A percentile compares a stretch with the other conserved stretches of the same genome.
phyloP scores from a whole-genome alignment of 2,888 invertebrate genomes.

The Bombylius discolor region DNA sequence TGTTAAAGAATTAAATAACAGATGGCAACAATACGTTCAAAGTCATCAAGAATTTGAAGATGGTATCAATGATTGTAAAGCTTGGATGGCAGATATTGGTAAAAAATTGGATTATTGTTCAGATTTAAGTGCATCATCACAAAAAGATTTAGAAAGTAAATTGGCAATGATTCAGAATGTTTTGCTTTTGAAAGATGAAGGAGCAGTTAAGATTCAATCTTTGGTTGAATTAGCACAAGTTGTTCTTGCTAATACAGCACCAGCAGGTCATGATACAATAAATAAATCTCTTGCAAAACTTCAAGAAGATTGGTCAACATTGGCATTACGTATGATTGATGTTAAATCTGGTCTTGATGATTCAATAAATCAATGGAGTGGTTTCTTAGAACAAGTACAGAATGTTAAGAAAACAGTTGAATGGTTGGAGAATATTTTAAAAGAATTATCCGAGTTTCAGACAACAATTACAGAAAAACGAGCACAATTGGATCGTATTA shows the following conservation, averaged over 20 bases:
- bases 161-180: constrained; percentile 74
- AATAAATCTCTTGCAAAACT: constrained; percentile 68
- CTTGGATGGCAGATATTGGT: constrained; percentile 72
- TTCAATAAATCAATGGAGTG: constrained; percentile 83
- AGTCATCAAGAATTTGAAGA: constrained; percentile 79
- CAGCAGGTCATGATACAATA: constrained; percentile 73
- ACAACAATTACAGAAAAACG: constrained; percentile 76
- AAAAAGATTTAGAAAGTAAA: constrained; percentile 76
- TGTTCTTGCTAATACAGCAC: constrained; percentile 81
- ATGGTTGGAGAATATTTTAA: constrained; percentile 59
- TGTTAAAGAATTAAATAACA: constrained; percentile 77
- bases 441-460: constrained; percentile 62
- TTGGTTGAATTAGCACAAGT: constrained; percentile 84
- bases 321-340: constrained; percentile 79
- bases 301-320: constrained; percentile 81
- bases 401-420: constrained; percentile 69
- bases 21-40: constrained; percentile 85
- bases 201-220: constrained; percentile 74
- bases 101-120: constrained; percentile 79
- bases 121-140: constrained; percentile 65
- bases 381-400: constrained; percentile 77
- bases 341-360: constrained; percentile 79
- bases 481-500: constrained; percentile 70
- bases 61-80: constrained; percentile 61
- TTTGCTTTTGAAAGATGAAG: constrained; percentile 83